These are phyloP conservation scores for Sceloporus tristichus DNA, from an alignment of 2,113 vertebrate genomes.

Conservation along the genomic window DNA sequence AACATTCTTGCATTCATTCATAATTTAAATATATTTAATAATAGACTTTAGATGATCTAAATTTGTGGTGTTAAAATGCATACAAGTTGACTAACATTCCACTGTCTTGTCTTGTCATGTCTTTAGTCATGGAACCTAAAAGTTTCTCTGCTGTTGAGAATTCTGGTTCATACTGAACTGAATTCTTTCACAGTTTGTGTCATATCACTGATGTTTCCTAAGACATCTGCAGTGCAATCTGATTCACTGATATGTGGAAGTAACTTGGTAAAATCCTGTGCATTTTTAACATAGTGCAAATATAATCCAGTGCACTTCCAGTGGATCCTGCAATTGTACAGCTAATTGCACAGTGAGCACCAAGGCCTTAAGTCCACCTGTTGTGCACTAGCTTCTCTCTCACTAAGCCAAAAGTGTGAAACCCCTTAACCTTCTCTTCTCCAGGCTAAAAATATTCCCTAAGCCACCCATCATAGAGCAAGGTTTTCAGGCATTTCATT, in stretches of 20 bases:
- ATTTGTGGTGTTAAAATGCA: neutral
- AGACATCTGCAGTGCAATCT: neutral
- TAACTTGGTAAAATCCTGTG: too few species aligned
- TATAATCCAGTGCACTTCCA: too few species aligned
- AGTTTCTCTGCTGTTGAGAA: neutral
- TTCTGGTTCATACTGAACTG: neutral
- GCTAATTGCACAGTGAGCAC: too few species aligned
- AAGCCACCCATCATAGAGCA: too few species aligned
- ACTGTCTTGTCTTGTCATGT: neutral
- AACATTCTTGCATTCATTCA: neutral
- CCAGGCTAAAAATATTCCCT: too few species aligned
- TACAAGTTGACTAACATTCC: neutral
- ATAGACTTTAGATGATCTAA: neutral
- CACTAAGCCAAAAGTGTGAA: too few species aligned
- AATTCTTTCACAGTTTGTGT: neutral
- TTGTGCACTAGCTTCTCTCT: too few species aligned
- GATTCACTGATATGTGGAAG: neutral
- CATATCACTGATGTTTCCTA: neutral
- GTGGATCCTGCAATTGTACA: too few species aligned
- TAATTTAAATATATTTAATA: slow-evolving; percentile 23
- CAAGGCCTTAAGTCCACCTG: too few species aligned
- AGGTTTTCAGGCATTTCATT: too few species aligned
- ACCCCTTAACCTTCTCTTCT: too few species aligned
- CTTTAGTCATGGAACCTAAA: neutral
- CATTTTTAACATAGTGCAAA: too few species aligned